These are phyloP conservation scores for Artemia sp. DNA, from an alignment of 2,888 invertebrate species.

Conservation along the genomic window DNA sequence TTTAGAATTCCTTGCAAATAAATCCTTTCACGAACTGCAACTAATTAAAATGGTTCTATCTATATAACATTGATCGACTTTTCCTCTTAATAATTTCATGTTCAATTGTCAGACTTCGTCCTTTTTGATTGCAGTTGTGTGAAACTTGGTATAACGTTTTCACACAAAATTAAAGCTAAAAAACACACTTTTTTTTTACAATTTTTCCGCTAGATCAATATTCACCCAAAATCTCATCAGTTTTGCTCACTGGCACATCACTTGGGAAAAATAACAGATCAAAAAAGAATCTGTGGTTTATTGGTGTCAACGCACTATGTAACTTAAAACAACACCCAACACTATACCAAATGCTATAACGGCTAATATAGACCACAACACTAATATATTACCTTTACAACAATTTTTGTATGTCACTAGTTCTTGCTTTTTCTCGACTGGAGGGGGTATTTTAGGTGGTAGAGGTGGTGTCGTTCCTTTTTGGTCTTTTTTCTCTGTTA, in stretches of 20 bases:
- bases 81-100: too few species aligned
- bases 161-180: too few species aligned
- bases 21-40: too few species aligned
- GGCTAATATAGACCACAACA: constrained; percentile 29
- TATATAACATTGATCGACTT: too few species aligned
- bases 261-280: neutral
- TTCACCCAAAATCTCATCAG: too few species aligned
- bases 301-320: constrained; percentile 1
- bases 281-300: neutral
- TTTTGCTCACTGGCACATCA: neutral
- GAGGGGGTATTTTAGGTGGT: constrained; percentile 23
- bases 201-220: too few species aligned
- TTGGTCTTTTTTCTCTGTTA: constrained; percentile 25
- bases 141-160: too few species aligned
- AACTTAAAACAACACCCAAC: constrained; percentile 27
- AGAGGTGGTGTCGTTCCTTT: constrained; percentile 25
- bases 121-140: too few species aligned
- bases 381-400: constrained; percentile 29
- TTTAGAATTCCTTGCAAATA: too few species aligned
- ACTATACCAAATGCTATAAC: constrained; percentile 29
- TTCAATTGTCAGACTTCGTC: too few species aligned
- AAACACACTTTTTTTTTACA: too few species aligned
- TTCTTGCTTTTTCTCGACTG: constrained; percentile 16
- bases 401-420: constrained; percentile 23
- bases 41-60: too few species aligned